Conservation (phyloP, 2,797 vertebrate genomes). For the Astyanax mexicanus region DNA sequence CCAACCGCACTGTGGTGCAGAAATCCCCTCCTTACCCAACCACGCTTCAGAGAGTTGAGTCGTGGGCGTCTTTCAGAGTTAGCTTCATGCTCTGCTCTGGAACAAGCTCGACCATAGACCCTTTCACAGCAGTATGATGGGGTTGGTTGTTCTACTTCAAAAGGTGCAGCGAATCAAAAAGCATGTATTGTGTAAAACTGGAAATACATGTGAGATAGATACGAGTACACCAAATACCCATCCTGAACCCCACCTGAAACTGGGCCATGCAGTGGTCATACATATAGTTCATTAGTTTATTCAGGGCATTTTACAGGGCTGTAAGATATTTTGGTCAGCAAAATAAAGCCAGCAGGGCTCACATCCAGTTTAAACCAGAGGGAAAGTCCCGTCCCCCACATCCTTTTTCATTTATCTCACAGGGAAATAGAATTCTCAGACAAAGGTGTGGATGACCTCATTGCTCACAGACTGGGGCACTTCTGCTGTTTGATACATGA, state of each 20-base stretch:
- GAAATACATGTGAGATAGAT: too few species aligned
- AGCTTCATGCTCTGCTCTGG: slow-evolving; percentile 43
- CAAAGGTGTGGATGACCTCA: not conserved
- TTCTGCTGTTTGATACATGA: not conserved
- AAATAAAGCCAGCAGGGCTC: not conserved
- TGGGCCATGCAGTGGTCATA: not conserved
- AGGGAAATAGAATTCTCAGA: not conserved
- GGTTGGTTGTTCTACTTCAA: not conserved
- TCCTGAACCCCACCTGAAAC: too few species aligned
- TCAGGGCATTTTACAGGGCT: not conserved
- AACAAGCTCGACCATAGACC: slow-evolving; percentile 18
- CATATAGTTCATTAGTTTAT: not conserved
- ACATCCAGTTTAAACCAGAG: not conserved
- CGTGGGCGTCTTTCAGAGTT: slow-evolving; percentile 48
- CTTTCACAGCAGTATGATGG: not conserved
- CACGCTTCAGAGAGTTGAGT: slow-evolving; percentile 40
- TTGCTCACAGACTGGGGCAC: not conserved
- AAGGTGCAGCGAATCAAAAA: not conserved
- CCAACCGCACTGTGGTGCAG: slow-evolving; percentile 34
- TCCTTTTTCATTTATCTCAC: not conserved
- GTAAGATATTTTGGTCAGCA: not conserved
- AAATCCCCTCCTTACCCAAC: slow-evolving; percentile 55
- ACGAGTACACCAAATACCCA: too few species aligned
- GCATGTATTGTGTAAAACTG: not conserved
- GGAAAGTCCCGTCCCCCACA: not conserved